Conservation (phyloP, 1,140 invertebrate species). For the Polyergus mexicanus region DNA sequence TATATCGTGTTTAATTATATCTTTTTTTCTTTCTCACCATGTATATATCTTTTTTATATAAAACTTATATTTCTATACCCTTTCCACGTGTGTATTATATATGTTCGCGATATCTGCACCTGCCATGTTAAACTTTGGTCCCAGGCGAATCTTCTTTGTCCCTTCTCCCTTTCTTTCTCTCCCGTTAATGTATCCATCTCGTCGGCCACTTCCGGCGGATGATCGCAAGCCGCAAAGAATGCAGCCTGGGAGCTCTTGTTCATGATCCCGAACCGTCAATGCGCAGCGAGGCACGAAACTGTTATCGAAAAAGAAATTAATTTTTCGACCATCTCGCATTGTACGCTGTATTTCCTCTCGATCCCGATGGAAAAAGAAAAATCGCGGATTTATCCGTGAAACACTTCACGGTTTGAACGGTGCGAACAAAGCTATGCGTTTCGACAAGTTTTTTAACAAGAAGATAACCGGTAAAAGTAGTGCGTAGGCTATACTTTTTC, state of each 20-base stretch:
- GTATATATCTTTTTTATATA: not conserved
- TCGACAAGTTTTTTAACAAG: not conserved
- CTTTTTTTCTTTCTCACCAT: not conserved
- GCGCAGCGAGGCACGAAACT: conserved; percentile 75
- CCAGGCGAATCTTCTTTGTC: conserved; percentile 61
- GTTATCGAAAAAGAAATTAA: conserved; percentile 78
- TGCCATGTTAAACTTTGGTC: conserved; percentile 29
- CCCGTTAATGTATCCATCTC: conserved; percentile 29
- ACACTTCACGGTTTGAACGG: not conserved
- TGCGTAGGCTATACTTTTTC: not conserved
- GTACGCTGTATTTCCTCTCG: conserved; percentile 55
- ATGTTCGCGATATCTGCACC: not conserved
- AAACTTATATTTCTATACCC: not conserved
- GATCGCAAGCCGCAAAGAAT: conserved; percentile 58
- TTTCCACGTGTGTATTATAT: not conserved
- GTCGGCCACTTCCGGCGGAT: conserved; percentile 72
- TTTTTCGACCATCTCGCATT: conserved; percentile 66
- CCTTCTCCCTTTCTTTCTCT: conserved; percentile 19
- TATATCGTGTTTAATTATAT: not conserved
- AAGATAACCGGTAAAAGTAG: not conserved
- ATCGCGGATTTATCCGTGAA: conserved; percentile 12
- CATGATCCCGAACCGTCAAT: conserved; percentile 68
- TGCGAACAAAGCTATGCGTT: not conserved
- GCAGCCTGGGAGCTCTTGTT: conserved; percentile 41
- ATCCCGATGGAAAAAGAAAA: conserved; percentile 35